phyloP scores from a whole-genome alignment of 2,888 invertebrate species.

The Metellina segmentata region DNA sequence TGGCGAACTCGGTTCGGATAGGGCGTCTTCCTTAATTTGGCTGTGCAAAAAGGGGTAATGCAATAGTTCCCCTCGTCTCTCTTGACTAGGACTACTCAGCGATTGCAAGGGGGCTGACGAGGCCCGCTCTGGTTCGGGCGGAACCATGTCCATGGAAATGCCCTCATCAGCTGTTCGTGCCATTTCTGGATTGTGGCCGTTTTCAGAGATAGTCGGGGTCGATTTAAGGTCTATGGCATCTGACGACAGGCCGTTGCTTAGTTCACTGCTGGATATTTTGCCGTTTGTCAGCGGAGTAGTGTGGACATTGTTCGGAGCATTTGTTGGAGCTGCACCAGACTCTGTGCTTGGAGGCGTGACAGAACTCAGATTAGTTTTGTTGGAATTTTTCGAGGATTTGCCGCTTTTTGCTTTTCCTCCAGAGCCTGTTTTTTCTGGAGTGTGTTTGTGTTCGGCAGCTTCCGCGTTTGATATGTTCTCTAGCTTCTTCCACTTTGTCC shows the following conservation, averaged over 20 bases:
- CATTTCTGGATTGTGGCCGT: constrained; percentile 17
- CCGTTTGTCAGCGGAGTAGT: constrained; percentile 48
- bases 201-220: constrained; percentile 39
- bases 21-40: constrained; percentile 47
- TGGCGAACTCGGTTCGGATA: constrained; percentile 45
- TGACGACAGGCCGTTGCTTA: constrained; percentile 54
- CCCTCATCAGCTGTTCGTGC: constrained; percentile 46
- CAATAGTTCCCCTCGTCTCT: constrained; percentile 26
- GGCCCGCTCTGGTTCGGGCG: constrained; percentile 28
- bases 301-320: constrained; percentile 8
- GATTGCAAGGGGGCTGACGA: constrained; percentile 42
- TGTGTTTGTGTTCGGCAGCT: constrained; percentile 88
- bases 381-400: constrained; percentile 69
- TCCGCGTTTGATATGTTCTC: constrained; percentile 94
- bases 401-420: constrained; percentile 64
- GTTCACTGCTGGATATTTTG: constrained; percentile 40
- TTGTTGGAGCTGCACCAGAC: neutral
- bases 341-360: constrained; percentile 36
- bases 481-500: constrained; percentile 93
- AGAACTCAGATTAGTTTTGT: constrained; percentile 17
- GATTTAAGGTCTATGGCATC: constrained; percentile 42
- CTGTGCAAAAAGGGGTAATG: constrained; percentile 51
- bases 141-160: constrained; percentile 37
- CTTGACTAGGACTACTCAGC: constrained; percentile 65
- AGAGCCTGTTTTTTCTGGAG: constrained; percentile 63